These are phyloP conservation scores for Phaethon lepturus DNA, from an alignment of 2,113 vertebrate species.

Conservation along the genomic window DNA sequence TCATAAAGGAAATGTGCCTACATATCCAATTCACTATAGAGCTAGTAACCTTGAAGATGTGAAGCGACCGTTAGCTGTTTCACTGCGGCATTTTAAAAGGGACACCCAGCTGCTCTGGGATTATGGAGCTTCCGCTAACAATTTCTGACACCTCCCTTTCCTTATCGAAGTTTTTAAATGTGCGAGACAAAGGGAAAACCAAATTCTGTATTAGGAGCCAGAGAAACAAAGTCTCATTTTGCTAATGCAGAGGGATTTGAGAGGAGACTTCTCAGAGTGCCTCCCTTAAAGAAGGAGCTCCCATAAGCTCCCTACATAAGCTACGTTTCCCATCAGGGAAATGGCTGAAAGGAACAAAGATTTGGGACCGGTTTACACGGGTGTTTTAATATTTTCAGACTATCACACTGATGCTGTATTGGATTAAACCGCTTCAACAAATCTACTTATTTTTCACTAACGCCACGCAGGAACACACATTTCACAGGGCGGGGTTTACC, in stretches of 20 bases:
- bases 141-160: not conserved
- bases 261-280: not conserved
- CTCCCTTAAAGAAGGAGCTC: not conserved
- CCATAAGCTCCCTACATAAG: no score
- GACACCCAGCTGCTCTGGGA: not conserved
- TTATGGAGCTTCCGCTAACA: not conserved
- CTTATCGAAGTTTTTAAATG: not conserved
- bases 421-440: not conserved
- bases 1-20: not conserved
- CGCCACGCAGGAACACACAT: conserved; percentile 4
- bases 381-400: not conserved
- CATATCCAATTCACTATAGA: not conserved
- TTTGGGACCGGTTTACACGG: not conserved
- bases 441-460: not conserved
- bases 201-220: not conserved
- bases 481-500: conserved; percentile 2
- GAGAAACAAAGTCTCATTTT: not conserved
- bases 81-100: not conserved
- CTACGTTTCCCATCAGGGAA: not conserved
- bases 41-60: not conserved
- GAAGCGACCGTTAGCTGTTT: not conserved
- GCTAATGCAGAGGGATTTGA: not conserved
- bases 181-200: not conserved
- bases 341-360: not conserved
- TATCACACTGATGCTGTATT: not conserved